Conservation (phyloP, 2,797 vertebrate genomes). For the Gallinago stenura region DNA sequence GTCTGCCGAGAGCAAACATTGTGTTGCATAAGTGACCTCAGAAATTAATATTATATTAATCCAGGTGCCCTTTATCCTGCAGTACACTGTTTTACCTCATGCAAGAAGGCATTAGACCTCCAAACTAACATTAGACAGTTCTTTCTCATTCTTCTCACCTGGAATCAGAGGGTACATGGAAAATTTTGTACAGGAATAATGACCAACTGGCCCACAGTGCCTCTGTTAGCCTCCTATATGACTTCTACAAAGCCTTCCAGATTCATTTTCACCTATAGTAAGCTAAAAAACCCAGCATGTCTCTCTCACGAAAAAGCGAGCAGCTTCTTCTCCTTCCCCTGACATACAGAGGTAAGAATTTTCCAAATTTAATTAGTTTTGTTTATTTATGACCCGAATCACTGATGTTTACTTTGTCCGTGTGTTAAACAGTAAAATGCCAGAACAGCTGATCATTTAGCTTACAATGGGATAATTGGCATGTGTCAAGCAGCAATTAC, state of each 20-base stretch:
- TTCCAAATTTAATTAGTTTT: background rate
- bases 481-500: background rate
- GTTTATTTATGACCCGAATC: background rate
- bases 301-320: background rate
- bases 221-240: background rate
- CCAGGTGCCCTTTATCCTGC: conserved; percentile 11
- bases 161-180: background rate
- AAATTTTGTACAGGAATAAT: background rate
- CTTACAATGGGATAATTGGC: background rate
- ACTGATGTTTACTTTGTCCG: background rate
- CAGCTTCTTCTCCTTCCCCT: background rate
- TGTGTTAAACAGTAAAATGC: background rate
- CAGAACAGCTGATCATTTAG: background rate
- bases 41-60: conserved; percentile 43
- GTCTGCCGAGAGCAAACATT: background rate
- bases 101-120: background rate
- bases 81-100: background rate
- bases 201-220: background rate
- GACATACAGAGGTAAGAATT: background rate
- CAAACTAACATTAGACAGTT: background rate
- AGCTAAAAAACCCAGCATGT: background rate
- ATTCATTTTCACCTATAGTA: background rate
- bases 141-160: background rate
- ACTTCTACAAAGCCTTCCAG: background rate
- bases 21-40: background rate